phyloP scores from a whole-genome alignment of 2,888 invertebrate species.

The Microplitis manilae region DNA sequence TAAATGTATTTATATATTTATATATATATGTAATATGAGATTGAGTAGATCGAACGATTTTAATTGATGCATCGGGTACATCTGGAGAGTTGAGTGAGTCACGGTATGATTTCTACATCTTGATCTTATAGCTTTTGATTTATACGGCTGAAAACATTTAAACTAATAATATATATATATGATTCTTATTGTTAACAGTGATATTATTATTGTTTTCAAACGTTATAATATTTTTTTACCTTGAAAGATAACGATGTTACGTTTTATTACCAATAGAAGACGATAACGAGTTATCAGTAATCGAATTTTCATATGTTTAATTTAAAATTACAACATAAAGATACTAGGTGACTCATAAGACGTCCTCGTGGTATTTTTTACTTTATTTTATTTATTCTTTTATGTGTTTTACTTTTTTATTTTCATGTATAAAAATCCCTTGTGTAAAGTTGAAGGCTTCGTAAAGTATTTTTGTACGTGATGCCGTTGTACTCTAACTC shows the following conservation, averaged over 20 bases:
- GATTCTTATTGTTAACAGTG: background rate
- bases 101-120: slow-evolving; percentile 35
- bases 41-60: slow-evolving; percentile 38
- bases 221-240: slow-evolving; percentile 1
- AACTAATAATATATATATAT: background rate
- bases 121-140: slow-evolving; percentile 4
- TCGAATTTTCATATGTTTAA: slow-evolving; percentile 19
- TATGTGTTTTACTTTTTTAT: no score
- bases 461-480: background rate
- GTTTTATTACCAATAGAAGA: slow-evolving; percentile 15
- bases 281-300: slow-evolving; percentile 21
- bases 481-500: background rate
- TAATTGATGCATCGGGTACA: slow-evolving; percentile 51
- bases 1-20: background rate
- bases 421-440: background rate
- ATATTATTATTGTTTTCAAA: background rate
- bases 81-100: slow-evolving; percentile 49
- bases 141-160: background rate
- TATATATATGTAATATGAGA: background rate
- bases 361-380: background rate
- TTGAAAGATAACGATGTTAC: slow-evolving; percentile 15
- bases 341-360: background rate
- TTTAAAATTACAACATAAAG: slow-evolving; percentile 5
- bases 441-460: background rate
- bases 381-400: no score